These are phyloP conservation scores for Oostethus manadensis DNA, from an alignment of 2,113 vertebrate genomes.

Conservation along the genomic window DNA sequence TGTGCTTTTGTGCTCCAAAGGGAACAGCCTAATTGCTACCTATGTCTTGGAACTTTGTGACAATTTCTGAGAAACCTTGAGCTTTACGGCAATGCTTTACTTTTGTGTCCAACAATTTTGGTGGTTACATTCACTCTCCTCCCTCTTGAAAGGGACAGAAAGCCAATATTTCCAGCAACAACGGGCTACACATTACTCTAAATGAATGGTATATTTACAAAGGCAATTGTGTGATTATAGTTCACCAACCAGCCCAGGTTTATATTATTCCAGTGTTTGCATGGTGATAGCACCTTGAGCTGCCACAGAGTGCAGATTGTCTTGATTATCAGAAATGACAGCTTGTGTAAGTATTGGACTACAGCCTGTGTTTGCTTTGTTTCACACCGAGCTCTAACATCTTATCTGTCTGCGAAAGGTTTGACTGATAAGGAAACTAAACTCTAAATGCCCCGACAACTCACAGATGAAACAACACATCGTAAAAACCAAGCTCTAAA, in stretches of 20 bases:
- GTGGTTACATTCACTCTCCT: neutral
- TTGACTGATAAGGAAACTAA: constrained; percentile 14
- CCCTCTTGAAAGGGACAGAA: neutral
- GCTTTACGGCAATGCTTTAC: too few relatives aligned
- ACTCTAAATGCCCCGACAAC: constrained; percentile 19
- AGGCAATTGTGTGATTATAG: neutral
- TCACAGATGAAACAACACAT: constrained; percentile 5
- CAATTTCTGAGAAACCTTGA: neutral
- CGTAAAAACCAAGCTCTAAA: constrained; percentile 4
- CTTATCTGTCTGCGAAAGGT: neutral
- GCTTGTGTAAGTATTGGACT: constrained; percentile 30
- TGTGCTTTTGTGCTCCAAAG: neutral
- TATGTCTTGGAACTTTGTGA: neutral
- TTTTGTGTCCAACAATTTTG: neutral
- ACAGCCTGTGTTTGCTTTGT: constrained; percentile 12
- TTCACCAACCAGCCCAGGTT: neutral
- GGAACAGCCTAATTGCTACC: too few relatives aligned
- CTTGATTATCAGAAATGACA: neutral
- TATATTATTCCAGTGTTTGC: neutral
- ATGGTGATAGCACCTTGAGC: too few relatives aligned
- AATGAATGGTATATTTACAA: neutral
- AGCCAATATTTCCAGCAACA: neutral
- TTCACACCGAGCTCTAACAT: constrained; percentile 20
- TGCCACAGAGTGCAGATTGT: neutral
- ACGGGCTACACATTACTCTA: neutral